Conservation (phyloP, 2,797 vertebrate genomes). For the Clarias laeviceps region DNA sequence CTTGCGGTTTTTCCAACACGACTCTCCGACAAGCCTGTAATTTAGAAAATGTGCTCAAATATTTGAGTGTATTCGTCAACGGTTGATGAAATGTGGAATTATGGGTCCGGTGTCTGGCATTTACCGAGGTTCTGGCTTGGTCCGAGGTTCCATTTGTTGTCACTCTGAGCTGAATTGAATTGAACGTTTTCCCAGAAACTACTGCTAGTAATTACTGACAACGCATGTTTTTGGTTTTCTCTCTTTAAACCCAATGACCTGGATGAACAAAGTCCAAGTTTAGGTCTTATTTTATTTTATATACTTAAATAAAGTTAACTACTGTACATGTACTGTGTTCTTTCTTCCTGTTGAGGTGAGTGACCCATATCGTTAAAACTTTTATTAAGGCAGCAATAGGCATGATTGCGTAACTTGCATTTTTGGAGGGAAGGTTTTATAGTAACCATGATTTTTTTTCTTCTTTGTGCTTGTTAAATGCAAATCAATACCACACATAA, state of each 20-base stretch:
- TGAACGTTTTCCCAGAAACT: slow-evolving; percentile 51
- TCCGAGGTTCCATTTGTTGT: slow-evolving; percentile 32
- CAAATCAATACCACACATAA: neutral
- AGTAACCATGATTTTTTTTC: neutral
- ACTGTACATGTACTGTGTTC: neutral
- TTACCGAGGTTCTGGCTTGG: slow-evolving; percentile 48
- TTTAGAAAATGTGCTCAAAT: slow-evolving; percentile 72
- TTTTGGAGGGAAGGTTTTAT: neutral
- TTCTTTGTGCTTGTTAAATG: neutral
- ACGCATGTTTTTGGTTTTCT: slow-evolving; percentile 55
- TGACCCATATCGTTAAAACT: neutral
- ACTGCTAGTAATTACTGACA: slow-evolving; percentile 41
- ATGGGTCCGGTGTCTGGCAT: slow-evolving; percentile 60
- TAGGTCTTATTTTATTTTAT: slow-evolving; percentile 7
- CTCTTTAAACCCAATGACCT: slow-evolving; percentile 37
- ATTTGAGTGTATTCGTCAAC: slow-evolving; percentile 72
- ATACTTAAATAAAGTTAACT: neutral
- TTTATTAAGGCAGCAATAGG: slow-evolving; percentile 2
- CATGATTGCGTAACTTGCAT: neutral
- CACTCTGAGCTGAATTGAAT: slow-evolving; percentile 56
- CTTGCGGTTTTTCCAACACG: slow-evolving; percentile 68
- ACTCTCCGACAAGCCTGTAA: slow-evolving; percentile 66
- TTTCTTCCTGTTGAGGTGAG: neutral
- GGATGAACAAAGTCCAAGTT: neutral
- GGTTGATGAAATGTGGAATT: slow-evolving; percentile 70